These are phyloP conservation scores for Mormyrops attenuatus DNA, from an alignment of 2,797 vertebrate genomes.

Conservation along the genomic window DNA sequence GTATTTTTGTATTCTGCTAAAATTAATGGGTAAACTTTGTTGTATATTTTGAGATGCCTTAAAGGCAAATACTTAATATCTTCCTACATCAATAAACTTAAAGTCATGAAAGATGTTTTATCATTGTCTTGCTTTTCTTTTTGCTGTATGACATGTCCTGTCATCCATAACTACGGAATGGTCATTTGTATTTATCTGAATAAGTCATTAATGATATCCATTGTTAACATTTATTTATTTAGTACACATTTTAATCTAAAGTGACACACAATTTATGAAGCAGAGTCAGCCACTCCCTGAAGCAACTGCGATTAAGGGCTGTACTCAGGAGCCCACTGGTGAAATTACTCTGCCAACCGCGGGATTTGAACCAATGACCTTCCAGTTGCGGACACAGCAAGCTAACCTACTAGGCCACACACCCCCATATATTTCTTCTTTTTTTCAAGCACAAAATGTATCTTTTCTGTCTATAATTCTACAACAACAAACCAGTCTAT, in stretches of 20 bases:
- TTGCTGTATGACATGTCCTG: slow-evolving; percentile 5
- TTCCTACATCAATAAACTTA: slow-evolving; percentile 93
- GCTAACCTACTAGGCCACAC: not conserved
- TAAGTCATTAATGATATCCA: not conserved
- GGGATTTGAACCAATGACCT: not conserved
- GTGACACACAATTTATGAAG: not conserved
- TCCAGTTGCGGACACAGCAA: not conserved
- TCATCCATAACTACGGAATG: not conserved
- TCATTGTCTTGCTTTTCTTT: slow-evolving; percentile 30
- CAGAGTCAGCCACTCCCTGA: not conserved
- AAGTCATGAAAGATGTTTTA: slow-evolving; percentile 71
- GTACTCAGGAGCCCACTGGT: not conserved
- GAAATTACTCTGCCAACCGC: not conserved
- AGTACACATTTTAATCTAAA: not conserved
- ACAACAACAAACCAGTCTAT: not conserved
- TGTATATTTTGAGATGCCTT: slow-evolving; percentile 81
- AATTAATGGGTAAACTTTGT: slow-evolving; percentile 84
- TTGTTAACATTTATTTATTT: not conserved
- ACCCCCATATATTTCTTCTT: not conserved
- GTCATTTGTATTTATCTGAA: not conserved
- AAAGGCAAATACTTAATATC: slow-evolving; percentile 76
- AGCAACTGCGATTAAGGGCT: not conserved
- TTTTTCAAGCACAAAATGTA: not conserved
- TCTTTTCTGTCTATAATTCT: not conserved
- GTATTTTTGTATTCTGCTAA: slow-evolving; percentile 99